Conservation (phyloP, 92 coral and sea anemone species). For the Palythoa grandiflora region DNA sequence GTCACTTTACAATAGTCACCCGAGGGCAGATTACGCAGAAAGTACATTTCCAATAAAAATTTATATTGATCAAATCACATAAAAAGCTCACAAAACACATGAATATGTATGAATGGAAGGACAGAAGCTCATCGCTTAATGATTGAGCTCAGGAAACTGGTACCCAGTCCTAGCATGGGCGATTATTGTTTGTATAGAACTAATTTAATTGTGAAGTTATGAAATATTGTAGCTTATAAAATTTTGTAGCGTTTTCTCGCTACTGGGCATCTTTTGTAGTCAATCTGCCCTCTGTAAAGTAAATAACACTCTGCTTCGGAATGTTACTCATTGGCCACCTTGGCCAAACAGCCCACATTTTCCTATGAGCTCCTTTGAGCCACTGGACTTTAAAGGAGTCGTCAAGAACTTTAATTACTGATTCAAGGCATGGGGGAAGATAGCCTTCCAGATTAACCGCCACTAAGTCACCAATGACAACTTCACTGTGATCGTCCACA, state of each 20-base stretch:
- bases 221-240: not conserved
- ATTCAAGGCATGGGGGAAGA: conserved; percentile 1
- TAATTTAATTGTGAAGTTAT: too few species aligned
- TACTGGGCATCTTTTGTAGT: not conserved
- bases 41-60: too few species aligned
- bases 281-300: conserved; percentile 11
- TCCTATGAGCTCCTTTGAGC: conserved; percentile 2
- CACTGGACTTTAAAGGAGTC: not conserved
- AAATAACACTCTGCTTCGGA: conserved; percentile 12
- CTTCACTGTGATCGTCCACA: conserved; percentile 16
- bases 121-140: too few species aligned
- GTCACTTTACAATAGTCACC: too few species aligned
- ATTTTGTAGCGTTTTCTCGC: conserved; percentile 5
- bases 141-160: too few species aligned
- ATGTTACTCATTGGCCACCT: conserved; percentile 12
- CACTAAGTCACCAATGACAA: conserved; percentile 19
- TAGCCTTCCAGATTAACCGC: conserved; percentile 42
- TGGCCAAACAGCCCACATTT: not conserved
- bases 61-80: too few species aligned
- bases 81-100: too few species aligned
- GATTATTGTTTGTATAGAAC: not conserved
- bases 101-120: too few species aligned
- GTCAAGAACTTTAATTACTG: conserved; percentile 4
- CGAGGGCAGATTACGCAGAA: too few species aligned
- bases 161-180: not conserved